Evolutionary conservation across 2,797 vertebrate species (phyloP), one percentile per base, ranked within the genome.

Genomic region (Sebastes oblongus): DNA sequence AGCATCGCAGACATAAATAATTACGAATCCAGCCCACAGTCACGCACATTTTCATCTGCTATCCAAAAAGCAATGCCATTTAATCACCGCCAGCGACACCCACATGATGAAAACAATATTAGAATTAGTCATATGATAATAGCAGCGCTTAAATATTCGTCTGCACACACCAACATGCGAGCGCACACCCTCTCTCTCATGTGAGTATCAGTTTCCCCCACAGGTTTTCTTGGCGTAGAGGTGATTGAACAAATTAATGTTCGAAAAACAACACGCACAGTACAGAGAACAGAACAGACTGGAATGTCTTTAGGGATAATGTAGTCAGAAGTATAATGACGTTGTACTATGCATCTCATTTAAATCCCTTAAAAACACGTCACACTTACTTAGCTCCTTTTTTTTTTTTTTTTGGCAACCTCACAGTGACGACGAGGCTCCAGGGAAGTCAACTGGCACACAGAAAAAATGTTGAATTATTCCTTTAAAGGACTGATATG

Each of bases 51-150:
- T 83, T 67, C 83, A 88, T 72, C 67, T 6, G 60, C 27, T 66
- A 29, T 32, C 64, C 55, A 80, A 69, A 91, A 89, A 86, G 70
- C 72, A 78, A 58, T 68, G 20, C 60, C 34, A 77, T 88, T 90
- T 75, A 88, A 80, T 75, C 29, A 30, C 60, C 73, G 16, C 34
- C 77, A 54, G 64, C 62, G 69, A 82, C 82, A 71, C 89, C 84
- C 83, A 90, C 88, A 72, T 16, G 36, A 69, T 69, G 66, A 81
- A 88, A 90, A 85, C 86, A 89, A 74, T 71, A 69, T 67, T 13
- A 72, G 42, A 77, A 75, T 83, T 62, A 82, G 69, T 86, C 80
- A 89, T 75, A 58, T 69, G 66, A 77, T 86, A 73, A 87, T 80
- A 64, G 20, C 72, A 56, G 50, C 1, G 71, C 39, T 76, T 67